phyloP scores from a whole-genome alignment of 2,888 invertebrate species.

The Proisotoma minuta region DNA sequence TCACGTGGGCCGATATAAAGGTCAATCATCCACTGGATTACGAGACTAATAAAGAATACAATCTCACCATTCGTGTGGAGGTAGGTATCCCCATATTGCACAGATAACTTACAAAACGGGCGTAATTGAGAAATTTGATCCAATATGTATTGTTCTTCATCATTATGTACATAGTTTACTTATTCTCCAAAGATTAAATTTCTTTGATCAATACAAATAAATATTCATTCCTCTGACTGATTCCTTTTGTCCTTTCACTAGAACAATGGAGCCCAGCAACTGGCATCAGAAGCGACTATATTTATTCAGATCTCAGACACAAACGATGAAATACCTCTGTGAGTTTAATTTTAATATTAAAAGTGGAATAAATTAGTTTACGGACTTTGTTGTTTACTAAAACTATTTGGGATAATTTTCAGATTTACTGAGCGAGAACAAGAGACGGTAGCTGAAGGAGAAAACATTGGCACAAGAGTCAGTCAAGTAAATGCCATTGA shows the following conservation, averaged over 20 bases:
- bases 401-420: too few species aligned
- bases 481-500: constrained; percentile 95
- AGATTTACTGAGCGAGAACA: constrained; percentile 79
- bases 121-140: too few species aligned
- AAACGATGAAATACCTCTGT: constrained; percentile 93
- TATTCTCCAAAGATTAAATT: too few species aligned
- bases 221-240: too few species aligned
- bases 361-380: too few species aligned
- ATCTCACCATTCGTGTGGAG: constrained; percentile 92
- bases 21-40: constrained; percentile 93
- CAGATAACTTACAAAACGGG: too few species aligned
- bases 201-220: too few species aligned
- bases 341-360: too few species aligned
- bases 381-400: too few species aligned
- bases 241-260: constrained; percentile 50
- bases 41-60: constrained; percentile 91
- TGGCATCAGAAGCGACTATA: constrained; percentile 90
- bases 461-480: constrained; percentile 89
- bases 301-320: constrained; percentile 76
- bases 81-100: constrained; percentile 60
- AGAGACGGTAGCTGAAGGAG: constrained; percentile 90
- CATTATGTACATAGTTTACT: too few species aligned
- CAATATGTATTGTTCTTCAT: too few species aligned
- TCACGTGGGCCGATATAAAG: constrained; percentile 74
- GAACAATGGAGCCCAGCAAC: constrained; percentile 93